These are phyloP conservation scores for Haemorhous mexicanus DNA, from an alignment of 2,113 vertebrate species.

Conservation along the genomic window DNA sequence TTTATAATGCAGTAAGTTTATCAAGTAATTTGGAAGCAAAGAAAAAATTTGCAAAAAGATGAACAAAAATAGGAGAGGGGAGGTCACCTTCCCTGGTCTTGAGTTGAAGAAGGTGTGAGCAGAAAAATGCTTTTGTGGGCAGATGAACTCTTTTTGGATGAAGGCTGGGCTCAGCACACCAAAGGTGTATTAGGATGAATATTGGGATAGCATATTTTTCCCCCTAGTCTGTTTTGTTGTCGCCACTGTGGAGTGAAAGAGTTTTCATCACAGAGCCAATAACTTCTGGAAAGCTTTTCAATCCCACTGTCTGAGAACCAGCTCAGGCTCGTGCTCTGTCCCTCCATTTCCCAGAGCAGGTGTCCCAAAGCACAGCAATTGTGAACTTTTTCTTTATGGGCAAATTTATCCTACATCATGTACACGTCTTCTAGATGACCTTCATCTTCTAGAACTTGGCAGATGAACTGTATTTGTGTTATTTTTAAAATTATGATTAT, in stretches of 20 bases:
- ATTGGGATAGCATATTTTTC: neutral
- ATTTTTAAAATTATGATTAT: rapidly evolving
- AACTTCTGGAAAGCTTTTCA: neutral
- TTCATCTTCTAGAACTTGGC: neutral
- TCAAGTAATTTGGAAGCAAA: neutral
- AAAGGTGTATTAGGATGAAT: neutral
- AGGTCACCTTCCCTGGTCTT: neutral
- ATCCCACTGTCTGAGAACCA: neutral
- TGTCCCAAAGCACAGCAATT: neutral
- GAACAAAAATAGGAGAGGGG: neutral
- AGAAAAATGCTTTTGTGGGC: neutral
- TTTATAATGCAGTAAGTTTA: neutral
- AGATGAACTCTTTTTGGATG: neutral
- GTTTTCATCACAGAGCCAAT: neutral
- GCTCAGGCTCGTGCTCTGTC: rapidly evolving
- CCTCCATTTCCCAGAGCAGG: neutral
- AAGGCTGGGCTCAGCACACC: neutral
- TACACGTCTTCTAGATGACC: neutral
- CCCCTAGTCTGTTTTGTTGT: neutral
- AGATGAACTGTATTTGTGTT: neutral
- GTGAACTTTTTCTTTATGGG: neutral
- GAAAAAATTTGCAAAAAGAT: neutral
- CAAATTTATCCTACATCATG: neutral
- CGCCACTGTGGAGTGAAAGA: neutral
- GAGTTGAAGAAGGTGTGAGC: neutral